phyloP scores from a whole-genome alignment of 2,888 invertebrate genomes.

The Tenthredo scrophulariae region DNA sequence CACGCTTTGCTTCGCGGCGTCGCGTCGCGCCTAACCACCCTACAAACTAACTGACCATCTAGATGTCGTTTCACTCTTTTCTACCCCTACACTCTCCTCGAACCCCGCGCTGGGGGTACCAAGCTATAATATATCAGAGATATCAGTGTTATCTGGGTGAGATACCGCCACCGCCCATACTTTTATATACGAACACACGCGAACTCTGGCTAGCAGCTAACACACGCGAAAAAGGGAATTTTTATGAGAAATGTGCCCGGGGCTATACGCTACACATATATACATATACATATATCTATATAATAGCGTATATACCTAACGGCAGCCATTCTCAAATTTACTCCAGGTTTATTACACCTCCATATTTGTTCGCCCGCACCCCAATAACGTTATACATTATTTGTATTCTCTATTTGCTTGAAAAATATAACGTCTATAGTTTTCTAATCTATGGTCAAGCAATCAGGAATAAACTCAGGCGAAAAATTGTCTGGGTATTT shows the following conservation, averaged over 20 bases:
- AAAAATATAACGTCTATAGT: not conserved
- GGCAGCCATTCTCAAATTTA: constrained; percentile 51
- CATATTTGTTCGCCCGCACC: not conserved
- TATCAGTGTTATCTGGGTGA: constrained; percentile 75
- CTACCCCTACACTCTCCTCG: constrained; percentile 35
- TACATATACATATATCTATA: not conserved
- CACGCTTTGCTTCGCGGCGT: not conserved
- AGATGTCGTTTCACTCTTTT: constrained; percentile 52
- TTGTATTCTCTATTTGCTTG: not conserved
- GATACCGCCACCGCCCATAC: constrained; percentile 64
- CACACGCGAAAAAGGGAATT: constrained; percentile 73
- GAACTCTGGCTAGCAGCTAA: constrained; percentile 59
- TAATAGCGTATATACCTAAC: constrained; percentile 1
- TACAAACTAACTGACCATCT: constrained; percentile 49
- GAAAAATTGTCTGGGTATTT: not conserved
- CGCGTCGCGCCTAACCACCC: not conserved
- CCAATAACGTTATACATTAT: not conserved
- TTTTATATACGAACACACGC: constrained; percentile 61
- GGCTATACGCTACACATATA: constrained; percentile 24
- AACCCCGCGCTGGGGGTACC: constrained; percentile 21
- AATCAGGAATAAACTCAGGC: not conserved
- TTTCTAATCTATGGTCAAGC: not conserved
- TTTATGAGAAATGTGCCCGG: constrained; percentile 74
- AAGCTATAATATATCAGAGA: constrained; percentile 74
- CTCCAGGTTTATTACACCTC: constrained; percentile 23